phyloP scores from a whole-genome alignment of 2,888 invertebrate species.

The Rhogogaster chlorosoma region DNA sequence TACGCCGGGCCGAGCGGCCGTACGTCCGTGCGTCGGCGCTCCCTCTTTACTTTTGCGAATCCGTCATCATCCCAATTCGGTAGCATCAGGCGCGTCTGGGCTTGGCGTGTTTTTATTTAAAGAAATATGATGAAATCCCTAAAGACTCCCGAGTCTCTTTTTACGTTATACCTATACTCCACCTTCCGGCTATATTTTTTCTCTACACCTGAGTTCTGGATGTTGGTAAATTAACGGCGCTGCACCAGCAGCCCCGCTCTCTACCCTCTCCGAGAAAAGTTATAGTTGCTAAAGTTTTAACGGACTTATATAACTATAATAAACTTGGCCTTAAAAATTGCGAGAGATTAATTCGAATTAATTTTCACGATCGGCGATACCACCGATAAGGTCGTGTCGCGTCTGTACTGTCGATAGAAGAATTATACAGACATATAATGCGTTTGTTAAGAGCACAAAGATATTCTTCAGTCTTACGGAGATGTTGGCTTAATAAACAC shows the following conservation, averaged over 20 bases:
- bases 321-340: constrained; percentile 29
- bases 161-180: neutral
- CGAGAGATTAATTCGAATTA: constrained; percentile 19
- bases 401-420: neutral
- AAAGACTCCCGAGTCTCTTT: constrained; percentile 6
- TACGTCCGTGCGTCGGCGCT: neutral
- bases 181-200: neutral
- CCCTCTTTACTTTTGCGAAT: constrained; percentile 9
- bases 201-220: neutral
- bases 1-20: neutral
- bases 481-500: neutral
- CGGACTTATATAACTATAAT: constrained; percentile 13
- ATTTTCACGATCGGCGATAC: constrained; percentile 19
- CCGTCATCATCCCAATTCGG: constrained; percentile 25
- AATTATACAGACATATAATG: neutral
- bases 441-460: neutral
- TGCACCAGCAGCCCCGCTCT: neutral
- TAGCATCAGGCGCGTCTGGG: neutral
- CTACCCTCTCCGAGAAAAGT: neutral
- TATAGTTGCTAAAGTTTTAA: constrained; percentile 44
- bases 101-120: constrained; percentile 16
- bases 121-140: constrained; percentile 4
- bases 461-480: neutral
- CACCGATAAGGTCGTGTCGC: too few relatives aligned
- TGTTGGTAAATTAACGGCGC: neutral